Evolutionary conservation across 1,140 invertebrate genomes (phyloP).

Genomic region (Bombus soroeensis): DNA sequence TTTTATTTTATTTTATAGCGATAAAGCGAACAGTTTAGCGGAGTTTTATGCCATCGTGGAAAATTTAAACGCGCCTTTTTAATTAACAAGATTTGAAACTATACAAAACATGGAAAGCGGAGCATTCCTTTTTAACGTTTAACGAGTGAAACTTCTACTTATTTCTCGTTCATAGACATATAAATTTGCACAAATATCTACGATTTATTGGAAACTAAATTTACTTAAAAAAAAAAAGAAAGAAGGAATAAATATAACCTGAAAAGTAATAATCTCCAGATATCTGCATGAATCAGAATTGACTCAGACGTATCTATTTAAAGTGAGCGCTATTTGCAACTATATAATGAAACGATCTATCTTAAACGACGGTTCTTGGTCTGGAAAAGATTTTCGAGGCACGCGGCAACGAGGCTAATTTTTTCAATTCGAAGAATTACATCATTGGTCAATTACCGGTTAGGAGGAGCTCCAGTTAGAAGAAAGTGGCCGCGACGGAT

Average conservation of each 20-base stretch:
- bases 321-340: background rate
- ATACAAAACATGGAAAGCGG: background rate
- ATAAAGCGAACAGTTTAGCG: background rate
- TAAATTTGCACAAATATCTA: background rate
- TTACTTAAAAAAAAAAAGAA: background rate
- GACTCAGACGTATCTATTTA: background rate
- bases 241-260: background rate
- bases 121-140: background rate
- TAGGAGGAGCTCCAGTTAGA: constrained; percentile 34
- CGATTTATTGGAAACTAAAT: background rate
- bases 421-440: constrained; percentile 38
- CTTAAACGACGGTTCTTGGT: background rate
- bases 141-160: background rate
- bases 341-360: background rate
- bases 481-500: constrained; percentile 40
- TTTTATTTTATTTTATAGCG: background rate
- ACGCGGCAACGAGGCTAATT: constrained; percentile 16
- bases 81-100: background rate
- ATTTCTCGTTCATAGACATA: background rate
- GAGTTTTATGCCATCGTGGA: no score
- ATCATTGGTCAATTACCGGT: constrained; percentile 25
- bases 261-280: background rate
- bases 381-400: constrained; percentile 3
- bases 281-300: background rate
- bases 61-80: background rate